A percentile compares a stretch with the other conserved stretches of the same genome.
phyloP scores from a whole-genome alignment of 2,113 vertebrate species.

The Falcunculus frontatus region DNA sequence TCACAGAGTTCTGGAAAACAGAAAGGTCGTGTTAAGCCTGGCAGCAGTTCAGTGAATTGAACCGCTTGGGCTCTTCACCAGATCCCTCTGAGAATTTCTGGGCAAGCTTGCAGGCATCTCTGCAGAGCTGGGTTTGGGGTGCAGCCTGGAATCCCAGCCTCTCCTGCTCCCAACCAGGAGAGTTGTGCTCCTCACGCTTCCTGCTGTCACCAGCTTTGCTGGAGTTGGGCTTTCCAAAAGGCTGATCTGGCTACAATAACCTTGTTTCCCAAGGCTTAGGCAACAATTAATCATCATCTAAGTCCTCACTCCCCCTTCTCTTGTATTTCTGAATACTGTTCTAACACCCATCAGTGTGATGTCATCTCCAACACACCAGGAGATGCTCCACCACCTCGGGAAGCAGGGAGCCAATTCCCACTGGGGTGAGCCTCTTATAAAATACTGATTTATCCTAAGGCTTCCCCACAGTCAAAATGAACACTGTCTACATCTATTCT shows the following conservation, averaged over 20 bases:
- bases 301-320: neutral
- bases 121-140: neutral
- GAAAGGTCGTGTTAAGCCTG: neutral
- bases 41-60: neutral
- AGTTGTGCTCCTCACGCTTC: neutral
- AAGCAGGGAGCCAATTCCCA: neutral
- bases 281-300: fast-evolving
- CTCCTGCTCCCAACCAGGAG: neutral
- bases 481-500: neutral
- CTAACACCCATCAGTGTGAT: fast-evolving
- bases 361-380: neutral
- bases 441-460: neutral
- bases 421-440: neutral
- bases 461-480: neutral
- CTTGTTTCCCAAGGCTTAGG: neutral
- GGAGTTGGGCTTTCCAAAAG: neutral
- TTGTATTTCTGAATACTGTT: fast-evolving
- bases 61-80: neutral
- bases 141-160: neutral
- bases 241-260: neutral
- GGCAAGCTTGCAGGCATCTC: fast-evolving
- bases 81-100: neutral
- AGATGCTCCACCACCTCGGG: neutral
- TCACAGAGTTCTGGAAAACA: neutral
- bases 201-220: neutral